phyloP scores from a whole-genome alignment of 2,888 invertebrate species.

The Caenorhabditis sulstoni region DNA sequence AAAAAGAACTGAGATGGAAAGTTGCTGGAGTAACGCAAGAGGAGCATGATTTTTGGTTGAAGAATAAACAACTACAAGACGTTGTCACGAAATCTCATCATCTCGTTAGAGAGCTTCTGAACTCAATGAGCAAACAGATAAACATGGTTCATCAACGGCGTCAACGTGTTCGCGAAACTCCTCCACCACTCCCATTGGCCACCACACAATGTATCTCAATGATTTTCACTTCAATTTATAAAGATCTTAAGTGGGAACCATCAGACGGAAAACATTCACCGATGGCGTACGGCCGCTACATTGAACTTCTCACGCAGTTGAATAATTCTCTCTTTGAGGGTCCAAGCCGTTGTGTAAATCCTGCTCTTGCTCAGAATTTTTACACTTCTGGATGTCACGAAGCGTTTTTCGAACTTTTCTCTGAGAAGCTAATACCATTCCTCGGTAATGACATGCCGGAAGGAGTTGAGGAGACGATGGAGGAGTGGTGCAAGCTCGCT shows the following conservation, averaged over 20 bases:
- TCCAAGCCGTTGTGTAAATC: conserved; percentile 25
- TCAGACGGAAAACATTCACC: conserved; percentile 28
- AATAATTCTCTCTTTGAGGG: conserved; percentile 67
- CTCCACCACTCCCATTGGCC: conserved; percentile 18
- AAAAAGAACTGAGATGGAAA: conserved; percentile 34
- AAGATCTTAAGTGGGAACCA: conserved; percentile 61
- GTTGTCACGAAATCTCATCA: conserved; percentile 45
- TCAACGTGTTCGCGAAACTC: conserved; percentile 10
- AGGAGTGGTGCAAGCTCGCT: conserved; percentile 66
- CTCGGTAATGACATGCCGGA: conserved; percentile 61
- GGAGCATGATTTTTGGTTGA: conserved; percentile 64
- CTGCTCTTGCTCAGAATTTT: conserved; percentile 64
- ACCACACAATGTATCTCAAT: conserved; percentile 52
- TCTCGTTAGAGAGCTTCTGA: conserved; percentile 57
- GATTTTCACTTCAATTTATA: conserved; percentile 63
- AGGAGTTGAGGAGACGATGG: conserved; percentile 46
- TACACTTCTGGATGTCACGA: conserved; percentile 75
- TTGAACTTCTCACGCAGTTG: conserved; percentile 61
- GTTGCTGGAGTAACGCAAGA: conserved; percentile 52
- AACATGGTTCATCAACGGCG: conserved; percentile 23
- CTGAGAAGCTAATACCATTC: conserved; percentile 63
- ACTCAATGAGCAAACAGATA: conserved; percentile 47
- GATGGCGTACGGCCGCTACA: conserved; percentile 54
- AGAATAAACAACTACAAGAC: conserved; percentile 57
- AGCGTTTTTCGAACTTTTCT: conserved; percentile 71